Base-by-base conservation (phyloP, 2,113 vertebrate genomes). In the Synodontis membranacea region DNA sequence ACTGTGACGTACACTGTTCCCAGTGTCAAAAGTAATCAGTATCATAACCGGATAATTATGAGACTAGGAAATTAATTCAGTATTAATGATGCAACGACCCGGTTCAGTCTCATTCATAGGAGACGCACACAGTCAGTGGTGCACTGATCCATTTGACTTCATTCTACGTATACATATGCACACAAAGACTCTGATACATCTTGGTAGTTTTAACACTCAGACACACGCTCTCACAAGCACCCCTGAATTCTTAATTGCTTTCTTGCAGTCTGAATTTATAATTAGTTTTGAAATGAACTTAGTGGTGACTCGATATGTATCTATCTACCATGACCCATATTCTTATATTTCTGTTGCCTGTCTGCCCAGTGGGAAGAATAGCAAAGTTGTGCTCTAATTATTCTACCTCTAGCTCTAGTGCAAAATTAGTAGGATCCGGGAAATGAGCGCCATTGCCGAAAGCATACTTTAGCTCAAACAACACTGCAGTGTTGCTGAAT, bases 331-430 rank as follows among this genome's bases (percentile, higher is more conserved):
- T 87, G 86, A 88, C 86, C 86, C 79, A 89, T 83, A 87, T 87
- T 85, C 58, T 87, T 12, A 52, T 80, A 85, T 84, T 82, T 83
- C 46, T 82, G 31, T 68, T 82, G 82, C 81, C 23, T 78, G 82
- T 85, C n/a, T 85, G 66, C 39, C 66, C 39, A 31, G 39, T 74
- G 66, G 52, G 64, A 88, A 88, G 72, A 87, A 84, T 76, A 79
- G 62, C 52, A 74, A 80, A 84, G 85, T 85, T 87, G 83, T 83
- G 80, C 81, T 88, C 80, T 88, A 89, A 86, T 86, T 88, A 86
- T 86, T 76, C 64, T 64, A 72, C 39, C 48, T 84, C 50, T 34
- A 46, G 76, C 58, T 82, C n/a, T 72, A 78, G 62, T 66, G 48
- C 9, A 39, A 68, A 88, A 84, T 62, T 78, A 84, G 58, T 86